Conservation (phyloP, 2,113 vertebrate species). For the Garra rufa region DNA sequence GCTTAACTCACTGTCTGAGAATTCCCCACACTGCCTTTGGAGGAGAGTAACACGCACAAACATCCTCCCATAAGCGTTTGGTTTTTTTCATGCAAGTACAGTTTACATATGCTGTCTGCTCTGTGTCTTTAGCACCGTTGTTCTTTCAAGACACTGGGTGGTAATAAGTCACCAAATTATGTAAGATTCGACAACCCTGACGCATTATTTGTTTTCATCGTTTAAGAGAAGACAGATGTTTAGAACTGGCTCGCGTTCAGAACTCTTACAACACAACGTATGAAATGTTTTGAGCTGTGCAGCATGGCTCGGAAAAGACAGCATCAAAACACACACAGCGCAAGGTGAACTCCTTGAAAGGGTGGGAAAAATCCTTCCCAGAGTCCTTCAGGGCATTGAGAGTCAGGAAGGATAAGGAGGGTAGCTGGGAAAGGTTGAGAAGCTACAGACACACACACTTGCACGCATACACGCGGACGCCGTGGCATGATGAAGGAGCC, state of each 20-base stretch:
- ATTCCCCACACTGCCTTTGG: constrained; percentile 16
- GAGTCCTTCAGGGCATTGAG: constrained; percentile 50
- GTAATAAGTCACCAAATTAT: constrained; percentile 38
- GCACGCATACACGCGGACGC: constrained; percentile 23
- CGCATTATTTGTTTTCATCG: constrained; percentile 34
- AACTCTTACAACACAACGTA: constrained; percentile 43
- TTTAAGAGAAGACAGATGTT: constrained; percentile 55
- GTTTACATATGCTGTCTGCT: background rate
- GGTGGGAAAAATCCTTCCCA: constrained; percentile 56
- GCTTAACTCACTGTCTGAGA: constrained; percentile 48
- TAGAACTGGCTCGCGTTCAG: constrained; percentile 32
- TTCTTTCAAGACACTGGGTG: constrained; percentile 27
- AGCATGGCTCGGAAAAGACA: background rate
- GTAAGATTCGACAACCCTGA: constrained; percentile 26
- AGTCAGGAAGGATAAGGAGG: constrained; percentile 64
- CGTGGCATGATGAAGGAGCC: constrained; percentile 48
- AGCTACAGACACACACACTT: constrained; percentile 39
- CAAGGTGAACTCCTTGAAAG: constrained; percentile 41
- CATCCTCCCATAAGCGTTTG: background rate
- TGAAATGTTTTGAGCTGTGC: constrained; percentile 4
- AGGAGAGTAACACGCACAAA: background rate
- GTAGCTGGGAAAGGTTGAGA: constrained; percentile 55
- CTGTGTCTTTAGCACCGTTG: background rate
- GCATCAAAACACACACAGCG: constrained; percentile 26
- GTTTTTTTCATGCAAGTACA: background rate